Percentiles rank a stretch among this genome's conserved stretches.
Conservation (phyloP, 2,888 invertebrate species). For the Hoplodrina ambigua region DNA sequence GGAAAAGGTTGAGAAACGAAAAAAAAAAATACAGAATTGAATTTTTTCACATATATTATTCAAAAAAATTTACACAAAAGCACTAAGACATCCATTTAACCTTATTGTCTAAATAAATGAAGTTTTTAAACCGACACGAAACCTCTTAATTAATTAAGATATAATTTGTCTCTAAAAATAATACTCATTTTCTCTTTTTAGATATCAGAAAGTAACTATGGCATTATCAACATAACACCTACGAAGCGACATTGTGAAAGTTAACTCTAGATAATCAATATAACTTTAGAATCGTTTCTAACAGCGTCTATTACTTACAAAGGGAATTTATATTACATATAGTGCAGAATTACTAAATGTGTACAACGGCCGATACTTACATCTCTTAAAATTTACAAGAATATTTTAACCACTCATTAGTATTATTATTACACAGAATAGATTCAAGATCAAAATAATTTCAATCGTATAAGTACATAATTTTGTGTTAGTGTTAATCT, state of each 20-base stretch:
- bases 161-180: conserved; percentile 90
- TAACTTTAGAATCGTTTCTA: conserved; percentile 78
- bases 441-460: conserved; percentile 66
- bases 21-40: conserved; percentile 56
- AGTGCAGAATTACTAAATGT: conserved; percentile 86
- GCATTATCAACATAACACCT: conserved; percentile 85
- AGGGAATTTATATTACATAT: conserved; percentile 83
- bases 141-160: conserved; percentile 88
- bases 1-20: not conserved
- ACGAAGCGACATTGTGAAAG: conserved; percentile 83
- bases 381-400: conserved; percentile 80
- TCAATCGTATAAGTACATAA: conserved; percentile 65
- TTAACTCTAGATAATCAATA: conserved; percentile 79
- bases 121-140: conserved; percentile 88
- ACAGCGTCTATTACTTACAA: conserved; percentile 81
- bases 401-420: conserved; percentile 67
- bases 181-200: conserved; percentile 85
- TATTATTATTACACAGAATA: conserved; percentile 64
- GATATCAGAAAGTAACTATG: conserved; percentile 84
- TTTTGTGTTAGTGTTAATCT: conserved; percentile 59
- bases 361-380: conserved; percentile 84
- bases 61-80: conserved; percentile 91
- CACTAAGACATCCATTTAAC: conserved; percentile 91
- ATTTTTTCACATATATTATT: conserved; percentile 90
- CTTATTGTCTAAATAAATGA: conserved; percentile 91